Evolutionary conservation across 2,113 vertebrate genomes (phyloP).

Genomic region (Indicator maculatus): DNA sequence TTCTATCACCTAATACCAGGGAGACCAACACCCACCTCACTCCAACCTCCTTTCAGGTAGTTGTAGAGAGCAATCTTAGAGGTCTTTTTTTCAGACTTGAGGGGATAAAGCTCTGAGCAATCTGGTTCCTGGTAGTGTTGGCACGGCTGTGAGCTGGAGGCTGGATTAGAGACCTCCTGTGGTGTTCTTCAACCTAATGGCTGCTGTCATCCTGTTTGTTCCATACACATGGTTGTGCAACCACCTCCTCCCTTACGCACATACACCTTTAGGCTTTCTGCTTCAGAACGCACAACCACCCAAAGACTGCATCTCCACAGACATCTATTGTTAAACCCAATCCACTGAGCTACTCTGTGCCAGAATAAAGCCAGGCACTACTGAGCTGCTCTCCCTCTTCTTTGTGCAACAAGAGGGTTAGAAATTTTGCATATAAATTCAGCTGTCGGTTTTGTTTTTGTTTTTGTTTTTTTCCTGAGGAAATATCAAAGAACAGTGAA

Average conservation of each 20-base stretch:
- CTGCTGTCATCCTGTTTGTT: background rate
- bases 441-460: background rate
- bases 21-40: too few relatives aligned
- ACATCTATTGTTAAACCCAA: background rate
- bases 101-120: background rate
- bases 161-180: background rate
- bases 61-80: background rate
- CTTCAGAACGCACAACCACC: background rate
- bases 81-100: background rate
- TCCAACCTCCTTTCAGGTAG: too few relatives aligned
- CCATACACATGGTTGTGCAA: background rate
- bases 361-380: background rate
- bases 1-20: too few relatives aligned
- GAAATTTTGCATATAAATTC: constrained; percentile 1
- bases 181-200: background rate
- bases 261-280: background rate
- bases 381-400: background rate
- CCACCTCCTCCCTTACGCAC: rapidly evolving
- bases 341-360: background rate
- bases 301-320: background rate
- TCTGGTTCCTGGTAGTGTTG: background rate
- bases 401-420: background rate
- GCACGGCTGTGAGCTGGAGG: background rate
- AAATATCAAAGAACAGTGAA: background rate
- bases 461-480: background rate